These are phyloP conservation scores for Brachystomella parvula DNA, from an alignment of 1,140 invertebrate species.

Conservation along the genomic window DNA sequence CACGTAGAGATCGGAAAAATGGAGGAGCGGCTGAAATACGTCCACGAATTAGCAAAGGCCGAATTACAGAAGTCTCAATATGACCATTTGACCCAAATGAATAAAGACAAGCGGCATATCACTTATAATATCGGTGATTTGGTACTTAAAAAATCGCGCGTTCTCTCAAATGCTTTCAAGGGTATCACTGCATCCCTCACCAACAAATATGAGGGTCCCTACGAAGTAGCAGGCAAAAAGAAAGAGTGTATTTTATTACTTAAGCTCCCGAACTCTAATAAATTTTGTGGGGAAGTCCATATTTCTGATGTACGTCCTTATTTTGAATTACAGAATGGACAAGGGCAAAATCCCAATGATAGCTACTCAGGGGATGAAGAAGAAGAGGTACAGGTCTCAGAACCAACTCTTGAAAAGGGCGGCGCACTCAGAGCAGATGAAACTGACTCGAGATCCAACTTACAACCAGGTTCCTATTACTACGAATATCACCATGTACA, in stretches of 20 bases:
- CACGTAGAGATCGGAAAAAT: neutral
- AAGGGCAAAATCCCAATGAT: no score
- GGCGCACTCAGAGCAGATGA: no score
- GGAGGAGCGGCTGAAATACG: neutral
- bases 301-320: neutral
- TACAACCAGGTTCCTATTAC: no score
- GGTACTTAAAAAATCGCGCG: slow-evolving; percentile 12
- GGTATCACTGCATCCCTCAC: slow-evolving; percentile 16
- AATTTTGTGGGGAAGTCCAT: neutral
- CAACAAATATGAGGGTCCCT: slow-evolving; percentile 20
- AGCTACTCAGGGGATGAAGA: no score
- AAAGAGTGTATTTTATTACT: neutral
- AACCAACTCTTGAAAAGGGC: no score
- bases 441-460: no score
- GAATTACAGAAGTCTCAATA: neutral
- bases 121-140: slow-evolving; percentile 14
- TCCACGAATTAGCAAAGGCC: neutral
- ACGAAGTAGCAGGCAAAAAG: neutral
- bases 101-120: neutral
- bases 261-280: neutral
- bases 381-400: no score
- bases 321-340: neutral
- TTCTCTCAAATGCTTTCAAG: slow-evolving; percentile 15
- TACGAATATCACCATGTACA: no score
- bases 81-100: neutral